Evolutionary conservation across 2,888 invertebrate genomes (phyloP), one percentile per base, ranked within the genome.

Genomic region (Linnaemya vulpina): DNA sequence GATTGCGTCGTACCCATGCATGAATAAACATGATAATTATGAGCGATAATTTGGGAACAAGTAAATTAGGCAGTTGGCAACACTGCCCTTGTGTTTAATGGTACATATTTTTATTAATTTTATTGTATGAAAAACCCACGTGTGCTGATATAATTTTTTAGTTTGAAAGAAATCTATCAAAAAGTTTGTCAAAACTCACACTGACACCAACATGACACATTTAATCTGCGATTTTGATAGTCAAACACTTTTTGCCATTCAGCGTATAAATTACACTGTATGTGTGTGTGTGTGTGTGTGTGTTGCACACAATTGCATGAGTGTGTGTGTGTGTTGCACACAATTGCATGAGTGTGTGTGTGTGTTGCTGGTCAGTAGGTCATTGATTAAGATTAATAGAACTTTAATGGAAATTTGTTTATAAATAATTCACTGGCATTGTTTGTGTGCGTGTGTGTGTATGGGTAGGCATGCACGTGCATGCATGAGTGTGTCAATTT

Each of bases 371-470:
- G 46, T 77, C 25, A 46, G 13, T 25, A 35, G 71, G 77, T 71
- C 67, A 77, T 13, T 58, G 65, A 25, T 76, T 70, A 63, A 55
- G 71, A 82, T 71, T 63, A 58, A 82, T 77, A 71, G 82, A 74
- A 46, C 53, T 60, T 78, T 62, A 68, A 68, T 71, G 46, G 25
- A 60, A 65, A 65, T 73, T 67, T 67, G 30, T 60, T 80, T 62
- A 70, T 62, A 17, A 35, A 58, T 35, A 70, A 60, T 62, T 51
- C 30, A n/a, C 15, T 60, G 25, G n/a, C 25, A 40, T 51, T 68
- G 49, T 60, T 60, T 68, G 49, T 49, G 30, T 30, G 30, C 5
- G 5, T 30, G 30, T 30, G 30, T 30, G n/a, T 68, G 49, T 60
- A 51, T 68, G 49, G 38, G 30, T 30, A 5, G 2, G 5, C 5